A percentile compares a stretch with the other conserved stretches of the same genome.
phyloP scores from a whole-genome alignment of 23 tunicate genomes.

The Ascidia mentula region DNA sequence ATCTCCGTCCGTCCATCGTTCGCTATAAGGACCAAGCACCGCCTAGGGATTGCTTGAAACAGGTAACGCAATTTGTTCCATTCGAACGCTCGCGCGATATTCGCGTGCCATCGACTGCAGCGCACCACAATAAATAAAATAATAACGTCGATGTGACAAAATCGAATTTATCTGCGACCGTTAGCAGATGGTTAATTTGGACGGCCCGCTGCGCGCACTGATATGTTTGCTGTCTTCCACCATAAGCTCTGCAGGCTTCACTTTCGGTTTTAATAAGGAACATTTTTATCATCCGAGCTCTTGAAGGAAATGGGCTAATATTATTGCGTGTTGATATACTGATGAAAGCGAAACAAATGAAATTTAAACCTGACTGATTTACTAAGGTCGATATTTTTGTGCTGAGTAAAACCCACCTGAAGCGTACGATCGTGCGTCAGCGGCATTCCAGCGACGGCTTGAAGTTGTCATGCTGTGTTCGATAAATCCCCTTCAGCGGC shows the following conservation, averaged over 20 bases:
- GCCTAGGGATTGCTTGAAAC: slow-evolving; percentile 44
- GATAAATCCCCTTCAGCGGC: background rate
- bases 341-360: too few species aligned
- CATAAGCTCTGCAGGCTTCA: background rate
- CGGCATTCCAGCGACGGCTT: too few species aligned
- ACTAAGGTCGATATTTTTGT: too few species aligned
- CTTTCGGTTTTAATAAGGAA: background rate
- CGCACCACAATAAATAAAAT: slow-evolving; percentile 30
- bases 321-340: too few species aligned
- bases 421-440: too few species aligned
- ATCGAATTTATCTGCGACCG: slow-evolving; percentile 21
- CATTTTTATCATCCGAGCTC: too few species aligned
- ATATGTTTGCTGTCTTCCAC: background rate
- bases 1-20: background rate
- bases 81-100: background rate
- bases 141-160: slow-evolving; percentile 16
- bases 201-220: background rate
- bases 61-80: slow-evolving; percentile 45
- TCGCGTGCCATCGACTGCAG: slow-evolving; percentile 31
- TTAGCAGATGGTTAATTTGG: slow-evolving; percentile 8
- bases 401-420: too few species aligned
- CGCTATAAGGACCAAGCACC: slow-evolving; percentile 27
- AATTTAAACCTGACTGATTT: too few species aligned
- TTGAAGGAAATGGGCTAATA: too few species aligned
- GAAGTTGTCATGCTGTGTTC: background rate